Base-by-base conservation (phyloP, 2,797 vertebrate species). In the Mastacembelus armatus region DNA sequence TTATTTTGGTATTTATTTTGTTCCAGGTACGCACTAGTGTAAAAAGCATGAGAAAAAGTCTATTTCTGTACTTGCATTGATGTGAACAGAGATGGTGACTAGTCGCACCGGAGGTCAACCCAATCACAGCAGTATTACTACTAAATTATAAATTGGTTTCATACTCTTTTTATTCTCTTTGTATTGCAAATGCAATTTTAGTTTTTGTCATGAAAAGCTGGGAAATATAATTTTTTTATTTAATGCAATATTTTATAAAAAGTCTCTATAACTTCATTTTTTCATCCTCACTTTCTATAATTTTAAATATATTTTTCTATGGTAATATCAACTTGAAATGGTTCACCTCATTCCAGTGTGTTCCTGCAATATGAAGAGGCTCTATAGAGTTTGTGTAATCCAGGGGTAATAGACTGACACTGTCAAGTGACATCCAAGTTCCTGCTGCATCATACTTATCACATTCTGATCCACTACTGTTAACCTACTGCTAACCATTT, bases 401-500 rank as follows among this genome's bases (percentile, higher is more conserved):
- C 11, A 42, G 21, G 22, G 38, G 43, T 58, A 49, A 42, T 5
- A 58, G 45, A 66, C 40, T 43, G 50, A 81, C 38, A 43, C 55
- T 58, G 56, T 71, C 52, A 55, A 39, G 71, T 57, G 62, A 68
- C 76, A 69, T 79, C 27, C 54, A 48, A 61, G 71, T 39, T 35
- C 58, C 58, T 52, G 27, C 35, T 48, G 24, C 35, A 32, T 72
- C 10, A 15, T 29, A 39, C 57, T 30, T 64, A 69, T 33, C 35
- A 24, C 60, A 63, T 24, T 59, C 51, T 43, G 16, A 33, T 66
- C 61, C 16, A 16, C 45, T 9, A 5, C 59, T 50, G 69, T 78
- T 72, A 61, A 69, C 59, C 72, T n/a, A n/a, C n/a, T n/a, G 59
- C 81, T 78, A 50, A 65, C 74, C 65, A 54, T 77, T 82, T 67